Conservation (phyloP, 1,140 invertebrate species). For the Zaprionus tsacasi region DNA sequence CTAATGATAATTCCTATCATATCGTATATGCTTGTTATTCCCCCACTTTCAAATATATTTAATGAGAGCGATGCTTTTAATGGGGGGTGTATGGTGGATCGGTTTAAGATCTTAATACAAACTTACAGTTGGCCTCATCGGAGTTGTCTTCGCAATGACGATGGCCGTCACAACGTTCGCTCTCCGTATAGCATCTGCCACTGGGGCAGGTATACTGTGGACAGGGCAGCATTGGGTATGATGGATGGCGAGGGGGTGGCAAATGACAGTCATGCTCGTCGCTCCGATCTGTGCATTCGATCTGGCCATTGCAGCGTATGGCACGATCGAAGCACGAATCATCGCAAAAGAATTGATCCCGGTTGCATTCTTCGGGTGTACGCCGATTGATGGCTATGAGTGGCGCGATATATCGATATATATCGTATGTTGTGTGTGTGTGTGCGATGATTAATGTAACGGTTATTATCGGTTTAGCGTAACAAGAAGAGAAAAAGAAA, state of each 20-base stretch:
- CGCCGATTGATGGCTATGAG: constrained; percentile 62
- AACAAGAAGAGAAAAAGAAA: constrained; percentile 52
- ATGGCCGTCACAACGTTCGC: constrained; percentile 85
- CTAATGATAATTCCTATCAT: not conserved
- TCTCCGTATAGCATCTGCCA: constrained; percentile 72
- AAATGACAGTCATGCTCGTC: constrained; percentile 85
- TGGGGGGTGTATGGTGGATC: not conserved
- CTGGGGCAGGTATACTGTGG: constrained; percentile 76
- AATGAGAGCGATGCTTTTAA: constrained; percentile 15
- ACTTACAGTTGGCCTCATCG: constrained; percentile 87
- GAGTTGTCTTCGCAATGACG: constrained; percentile 87
- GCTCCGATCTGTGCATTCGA: constrained; percentile 85
- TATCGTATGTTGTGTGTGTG: constrained; percentile 8
- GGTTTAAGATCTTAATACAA: constrained; percentile 17
- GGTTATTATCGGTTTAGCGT: constrained; percentile 19
- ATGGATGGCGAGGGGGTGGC: constrained; percentile 36
- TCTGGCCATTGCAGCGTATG: constrained; percentile 85
- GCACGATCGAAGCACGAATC: constrained; percentile 84
- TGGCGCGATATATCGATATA: constrained; percentile 31
- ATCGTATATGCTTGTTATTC: not conserved
- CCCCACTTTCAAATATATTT: not conserved
- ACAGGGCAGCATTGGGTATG: constrained; percentile 50
- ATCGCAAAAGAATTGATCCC: constrained; percentile 84
- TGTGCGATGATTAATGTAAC: constrained; percentile 9
- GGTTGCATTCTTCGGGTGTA: constrained; percentile 83